These are phyloP conservation scores for Polydrusus pterygomalis DNA, from an alignment of 2,888 invertebrate genomes.

Conservation along the genomic window DNA sequence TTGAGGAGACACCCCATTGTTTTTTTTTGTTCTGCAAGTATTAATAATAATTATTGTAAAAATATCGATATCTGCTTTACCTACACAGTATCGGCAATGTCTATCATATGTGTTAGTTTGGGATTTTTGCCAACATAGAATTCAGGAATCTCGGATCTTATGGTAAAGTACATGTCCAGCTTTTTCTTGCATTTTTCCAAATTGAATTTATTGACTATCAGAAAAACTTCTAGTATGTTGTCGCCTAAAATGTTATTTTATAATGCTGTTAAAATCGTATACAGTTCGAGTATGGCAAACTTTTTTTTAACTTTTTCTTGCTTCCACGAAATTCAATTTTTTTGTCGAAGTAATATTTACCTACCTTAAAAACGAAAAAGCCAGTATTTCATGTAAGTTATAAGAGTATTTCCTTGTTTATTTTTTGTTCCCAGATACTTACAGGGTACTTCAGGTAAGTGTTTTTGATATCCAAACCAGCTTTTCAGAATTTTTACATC, in stretches of 20 bases:
- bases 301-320: too few species aligned
- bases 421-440: conserved; percentile 37
- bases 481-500: conserved; percentile 59
- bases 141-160: conserved; percentile 63
- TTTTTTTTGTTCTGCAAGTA: neutral
- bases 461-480: conserved; percentile 63
- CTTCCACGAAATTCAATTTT: too few species aligned
- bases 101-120: conserved; percentile 51
- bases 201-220: conserved; percentile 61
- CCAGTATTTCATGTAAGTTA: too few species aligned
- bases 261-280: too few species aligned
- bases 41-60: neutral
- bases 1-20: too few species aligned
- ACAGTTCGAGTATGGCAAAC: too few species aligned
- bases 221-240: conserved; percentile 56
- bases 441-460: conserved; percentile 64
- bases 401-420: too few species aligned
- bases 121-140: conserved; percentile 63
- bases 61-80: conserved; percentile 36
- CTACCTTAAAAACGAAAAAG: too few species aligned
- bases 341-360: too few species aligned
- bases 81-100: conserved; percentile 60
- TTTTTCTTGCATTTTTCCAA: conserved; percentile 62
- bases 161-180: conserved; percentile 64
- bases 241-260: conserved; percentile 55